A percentile compares a stretch with the other conserved stretches of the same genome.
phyloP scores from a whole-genome alignment of 2,888 invertebrate species.

The Clanis bilineata region DNA sequence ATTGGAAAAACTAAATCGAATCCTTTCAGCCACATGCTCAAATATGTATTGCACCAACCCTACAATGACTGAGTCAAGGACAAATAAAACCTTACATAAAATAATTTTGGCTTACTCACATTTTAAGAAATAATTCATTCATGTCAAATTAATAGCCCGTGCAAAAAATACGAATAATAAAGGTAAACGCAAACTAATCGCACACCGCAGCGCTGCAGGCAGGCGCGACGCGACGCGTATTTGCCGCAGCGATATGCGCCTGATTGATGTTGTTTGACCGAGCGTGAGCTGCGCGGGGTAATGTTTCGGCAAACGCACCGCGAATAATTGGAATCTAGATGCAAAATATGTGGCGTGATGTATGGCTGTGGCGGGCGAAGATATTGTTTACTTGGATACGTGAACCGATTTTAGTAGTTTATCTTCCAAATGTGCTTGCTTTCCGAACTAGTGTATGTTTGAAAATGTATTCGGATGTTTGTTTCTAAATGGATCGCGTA shows the following conservation, averaged over 20 bases:
- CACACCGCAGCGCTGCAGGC: background rate
- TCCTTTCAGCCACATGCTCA: too few relatives aligned
- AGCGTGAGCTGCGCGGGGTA: conserved; percentile 30
- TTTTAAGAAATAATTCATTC: background rate
- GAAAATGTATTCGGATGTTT: background rate
- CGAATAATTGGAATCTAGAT: conserved; percentile 31
- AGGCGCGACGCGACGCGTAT: conserved; percentile 17
- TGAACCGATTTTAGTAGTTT: background rate
- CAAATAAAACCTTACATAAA: too few relatives aligned
- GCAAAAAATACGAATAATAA: background rate
- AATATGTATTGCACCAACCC: too few relatives aligned
- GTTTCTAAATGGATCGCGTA: background rate
- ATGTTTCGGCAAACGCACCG: conserved; percentile 40
- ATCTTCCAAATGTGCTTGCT: conserved; percentile 1
- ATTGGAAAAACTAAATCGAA: too few relatives aligned
- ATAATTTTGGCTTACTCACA: too few relatives aligned
- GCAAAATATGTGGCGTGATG: conserved; percentile 10
- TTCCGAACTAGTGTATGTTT: background rate
- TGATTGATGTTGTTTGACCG: conserved; percentile 51
- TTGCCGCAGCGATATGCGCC: conserved; percentile 30
- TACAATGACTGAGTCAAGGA: too few relatives aligned
- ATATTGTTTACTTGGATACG: background rate
- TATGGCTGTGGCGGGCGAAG: background rate
- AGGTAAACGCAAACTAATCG: background rate
- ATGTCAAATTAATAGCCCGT: background rate